Evolutionary conservation across 2,888 invertebrate species (phyloP), one percentile per base, ranked within the genome.

Genomic region (Sclerodermus sp.): DNA sequence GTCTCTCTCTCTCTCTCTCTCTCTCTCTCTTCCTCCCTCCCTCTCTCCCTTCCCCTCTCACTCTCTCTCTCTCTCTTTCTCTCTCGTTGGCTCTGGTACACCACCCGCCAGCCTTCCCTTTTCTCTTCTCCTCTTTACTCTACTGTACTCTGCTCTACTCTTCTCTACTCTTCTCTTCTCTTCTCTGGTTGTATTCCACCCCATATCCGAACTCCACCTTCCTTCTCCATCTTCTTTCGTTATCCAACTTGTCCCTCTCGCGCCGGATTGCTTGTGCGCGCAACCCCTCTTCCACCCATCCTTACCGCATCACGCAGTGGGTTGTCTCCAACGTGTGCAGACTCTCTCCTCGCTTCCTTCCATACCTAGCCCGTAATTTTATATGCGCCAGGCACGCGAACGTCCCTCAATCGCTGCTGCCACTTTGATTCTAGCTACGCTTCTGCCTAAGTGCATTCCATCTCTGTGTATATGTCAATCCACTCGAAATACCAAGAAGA

Each of bases 11-110:
- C 16, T 32, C 32, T 36, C 23, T 44, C 54, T 45, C 40, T 40
- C 18, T 49, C 49, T 41, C 23, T 51, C 46, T 30, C 15, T 23
- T 31, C 29, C 30, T 37, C 30, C 30, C 16, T 32, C 32, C 31
- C 23, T 44, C 54, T 45, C 40, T 40, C 18, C 47, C 49, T 41
- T 15, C 49, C 46, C 23, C 41, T 41, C 12, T 15, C 23, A 37
- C 15, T 23, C 38, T 36, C 30, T 37, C 30, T 38, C 16, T 32
- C 32, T 36, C 23, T 44, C 54, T 45, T 36, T 40, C 18, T 49
- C 49, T 41, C 23, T 51, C 46, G 41, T 23, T 23, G 3, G 23
- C 23, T 23, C 8, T 23, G 23, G 23, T 23, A 23, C 23, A 23
- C 8, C 23, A 23, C 23, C 8, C 23, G 3, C 23, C 23, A 5